These are phyloP conservation scores for Electrophaes corylata DNA, from an alignment of 2,888 invertebrate genomes.

Conservation along the genomic window DNA sequence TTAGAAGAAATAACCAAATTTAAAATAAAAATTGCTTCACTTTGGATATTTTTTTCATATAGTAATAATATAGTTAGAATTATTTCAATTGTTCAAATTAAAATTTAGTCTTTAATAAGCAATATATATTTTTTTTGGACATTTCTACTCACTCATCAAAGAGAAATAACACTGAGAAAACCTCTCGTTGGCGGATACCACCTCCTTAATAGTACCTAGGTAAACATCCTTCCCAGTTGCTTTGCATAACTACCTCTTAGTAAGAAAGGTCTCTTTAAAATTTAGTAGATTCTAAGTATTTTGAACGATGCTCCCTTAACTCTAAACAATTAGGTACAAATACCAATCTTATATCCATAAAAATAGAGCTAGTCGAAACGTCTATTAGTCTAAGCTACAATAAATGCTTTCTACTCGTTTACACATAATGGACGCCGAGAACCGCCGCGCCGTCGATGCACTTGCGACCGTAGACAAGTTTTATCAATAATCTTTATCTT, in stretches of 20 bases:
- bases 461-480: not conserved
- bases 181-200: no score
- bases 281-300: not conserved
- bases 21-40: no score
- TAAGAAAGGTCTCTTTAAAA: slow-evolving; percentile 3
- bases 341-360: slow-evolving; percentile 3
- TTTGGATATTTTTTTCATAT: no score
- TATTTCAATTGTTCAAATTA: no score
- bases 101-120: no score
- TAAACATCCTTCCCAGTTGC: not conserved
- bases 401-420: slow-evolving; percentile 21
- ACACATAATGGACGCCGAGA: slow-evolving; percentile 21
- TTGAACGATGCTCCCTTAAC: slow-evolving; percentile 16
- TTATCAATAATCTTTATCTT: no score
- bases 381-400: slow-evolving; percentile 26
- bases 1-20: no score
- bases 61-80: no score
- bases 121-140: no score
- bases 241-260: not conserved
- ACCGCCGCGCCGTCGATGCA: not conserved
- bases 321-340: not conserved
- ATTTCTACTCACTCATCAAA: no score
- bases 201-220: no score
- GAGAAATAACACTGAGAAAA: no score
- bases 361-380: slow-evolving; percentile 26